Conservation (phyloP, 2,113 vertebrate genomes). For the Catharus minimus region DNA sequence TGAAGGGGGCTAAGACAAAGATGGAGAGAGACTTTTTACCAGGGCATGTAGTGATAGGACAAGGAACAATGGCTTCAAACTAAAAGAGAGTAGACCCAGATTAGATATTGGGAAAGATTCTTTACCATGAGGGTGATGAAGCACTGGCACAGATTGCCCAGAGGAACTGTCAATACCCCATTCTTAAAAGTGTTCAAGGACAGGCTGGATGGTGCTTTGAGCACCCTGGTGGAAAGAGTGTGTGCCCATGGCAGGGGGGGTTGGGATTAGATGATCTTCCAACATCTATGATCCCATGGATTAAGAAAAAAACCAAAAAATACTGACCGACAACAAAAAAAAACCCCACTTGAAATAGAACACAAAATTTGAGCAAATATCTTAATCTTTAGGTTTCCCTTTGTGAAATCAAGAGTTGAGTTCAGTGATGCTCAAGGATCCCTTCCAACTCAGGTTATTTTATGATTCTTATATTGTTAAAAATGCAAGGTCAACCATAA, state of each 20-base stretch:
- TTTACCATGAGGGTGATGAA: not conserved
- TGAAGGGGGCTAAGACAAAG: not conserved
- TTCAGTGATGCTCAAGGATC: not conserved
- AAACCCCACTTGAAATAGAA: not conserved
- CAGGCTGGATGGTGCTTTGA: not conserved
- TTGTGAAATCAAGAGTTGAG: not conserved
- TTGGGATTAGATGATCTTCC: not conserved
- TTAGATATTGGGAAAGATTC: not conserved
- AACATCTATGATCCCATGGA: not conserved
- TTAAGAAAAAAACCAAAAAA: not conserved
- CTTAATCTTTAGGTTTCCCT: not conserved
- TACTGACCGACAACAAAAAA: not conserved
- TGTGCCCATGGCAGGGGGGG: not conserved
- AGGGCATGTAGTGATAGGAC: not conserved
- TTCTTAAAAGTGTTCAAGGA: not conserved
- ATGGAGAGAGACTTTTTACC: not conserved
- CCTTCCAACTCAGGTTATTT: not conserved
- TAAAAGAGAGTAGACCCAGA: not conserved
- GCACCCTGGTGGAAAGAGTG: not conserved
- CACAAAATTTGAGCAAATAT: not conserved
- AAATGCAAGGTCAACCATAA: not conserved
- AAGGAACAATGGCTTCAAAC: not conserved
- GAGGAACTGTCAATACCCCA: rapidly evolving
- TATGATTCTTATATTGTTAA: not conserved
- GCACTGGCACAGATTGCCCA: not conserved